These are phyloP conservation scores for Myanophis thanlyinensis DNA, from an alignment of 2,113 vertebrate genomes.

Conservation along the genomic window DNA sequence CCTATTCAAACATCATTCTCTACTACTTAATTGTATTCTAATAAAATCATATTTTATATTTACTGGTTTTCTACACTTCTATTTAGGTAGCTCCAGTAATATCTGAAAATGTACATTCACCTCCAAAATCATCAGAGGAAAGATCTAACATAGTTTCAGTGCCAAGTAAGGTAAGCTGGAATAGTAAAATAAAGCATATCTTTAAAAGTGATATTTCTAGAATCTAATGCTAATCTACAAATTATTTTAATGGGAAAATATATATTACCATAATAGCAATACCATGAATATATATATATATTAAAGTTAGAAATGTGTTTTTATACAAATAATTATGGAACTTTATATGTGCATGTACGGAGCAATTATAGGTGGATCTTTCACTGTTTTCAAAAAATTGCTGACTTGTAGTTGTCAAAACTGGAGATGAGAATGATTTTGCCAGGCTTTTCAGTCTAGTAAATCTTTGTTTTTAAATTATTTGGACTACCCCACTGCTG, in stretches of 20 bases:
- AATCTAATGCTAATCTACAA: not conserved
- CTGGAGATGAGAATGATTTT: not conserved
- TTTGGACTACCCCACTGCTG: not conserved
- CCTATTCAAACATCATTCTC: not conserved
- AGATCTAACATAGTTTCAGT: slow-evolving; percentile 25
- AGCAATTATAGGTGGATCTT: not conserved
- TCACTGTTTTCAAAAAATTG: not conserved
- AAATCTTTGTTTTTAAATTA: not conserved
- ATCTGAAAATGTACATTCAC: slow-evolving; percentile 48
- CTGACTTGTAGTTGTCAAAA: not conserved
- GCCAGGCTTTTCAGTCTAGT: not conserved
- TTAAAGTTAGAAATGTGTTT: not conserved
- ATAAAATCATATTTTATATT: not conserved
- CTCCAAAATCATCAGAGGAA: slow-evolving; percentile 64
- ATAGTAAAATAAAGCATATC: accelerated
- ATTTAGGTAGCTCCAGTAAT: slow-evolving; percentile 56
- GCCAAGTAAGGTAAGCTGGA: slow-evolving; percentile 68
- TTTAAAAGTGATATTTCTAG: not conserved
- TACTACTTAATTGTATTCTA: not conserved
- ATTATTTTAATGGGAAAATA: not conserved
- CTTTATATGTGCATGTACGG: not conserved
- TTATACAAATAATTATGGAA: not conserved
- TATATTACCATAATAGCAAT: not conserved
- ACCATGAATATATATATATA: not conserved
- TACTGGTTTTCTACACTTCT: not conserved